Base-by-base conservation (phyloP, 2,888 invertebrate species). In the Argyresthia albistria region DNA sequence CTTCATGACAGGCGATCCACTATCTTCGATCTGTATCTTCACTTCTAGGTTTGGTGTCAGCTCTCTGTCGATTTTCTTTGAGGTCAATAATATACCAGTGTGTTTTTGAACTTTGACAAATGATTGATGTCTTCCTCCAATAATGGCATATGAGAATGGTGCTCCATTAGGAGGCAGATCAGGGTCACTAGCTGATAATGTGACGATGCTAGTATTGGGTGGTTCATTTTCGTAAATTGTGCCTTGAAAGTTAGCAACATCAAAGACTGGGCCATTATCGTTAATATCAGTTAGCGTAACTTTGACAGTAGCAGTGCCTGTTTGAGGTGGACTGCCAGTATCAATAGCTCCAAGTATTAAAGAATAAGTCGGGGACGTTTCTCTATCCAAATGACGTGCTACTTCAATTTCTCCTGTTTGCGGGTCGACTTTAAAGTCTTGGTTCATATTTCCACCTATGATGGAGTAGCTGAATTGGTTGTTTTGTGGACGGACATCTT, bases 401-500 rank as follows among this genome's bases (percentile, higher is more conserved):
- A 95, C 94, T 79, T 94, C 93, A 51, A 97, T 92, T 63, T 93
- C 92, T 0, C 97, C 97, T 15, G 91, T 91, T 68, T 95, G 94
- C 0, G 95, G 93, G 81, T 97, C 96, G 35, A 97, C 92, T 72
- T 95, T 95, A 70, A 97, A 97, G 9, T 93, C 91, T 74, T 95
- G 94, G 52, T 93, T 94, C 0, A 89, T 79, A 66, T 96, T 96
- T 1, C 96, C 97, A 46, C 91, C 92, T 51, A 96, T 93, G 46
- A 97, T 95, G 0, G 96, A 95, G 67, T 95, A 97, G 54, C 94
- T 94, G 64, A 97, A 97, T 67, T 96, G 96, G 74, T 97, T 97
- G 69, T 97, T 97, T 68, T 95, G 95, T 11, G 95, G 93, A 0
- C 95, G 89, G 0, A 96, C 95, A 75, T 98, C 98, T 80, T 95